Percentiles rank a stretch among this genome's conserved stretches.
Conservation (phyloP, 2,113 vertebrate genomes). For the Rattus rattus region DNA sequence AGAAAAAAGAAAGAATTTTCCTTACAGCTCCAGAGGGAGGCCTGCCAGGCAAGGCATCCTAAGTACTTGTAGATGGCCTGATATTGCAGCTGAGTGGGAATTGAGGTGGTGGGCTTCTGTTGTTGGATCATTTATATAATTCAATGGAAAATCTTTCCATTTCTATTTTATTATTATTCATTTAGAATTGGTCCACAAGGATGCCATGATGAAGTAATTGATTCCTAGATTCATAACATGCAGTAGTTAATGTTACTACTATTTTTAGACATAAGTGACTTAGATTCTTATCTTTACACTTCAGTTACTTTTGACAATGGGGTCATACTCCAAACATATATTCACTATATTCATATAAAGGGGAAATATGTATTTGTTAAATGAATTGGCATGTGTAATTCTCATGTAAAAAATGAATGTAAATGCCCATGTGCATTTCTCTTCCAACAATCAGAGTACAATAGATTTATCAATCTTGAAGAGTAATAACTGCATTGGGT, state of each 20-base stretch:
- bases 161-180: not conserved
- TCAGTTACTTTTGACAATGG: not conserved
- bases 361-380: not conserved
- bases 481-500: not conserved
- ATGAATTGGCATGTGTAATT: not conserved
- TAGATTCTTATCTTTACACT: not conserved
- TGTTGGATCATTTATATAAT: not conserved
- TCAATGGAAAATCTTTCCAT: not conserved
- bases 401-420: not conserved
- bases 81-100: not conserved
- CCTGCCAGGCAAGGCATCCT: not conserved
- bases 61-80: no score
- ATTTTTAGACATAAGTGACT: not conserved
- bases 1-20: not conserved
- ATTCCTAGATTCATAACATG: not conserved
- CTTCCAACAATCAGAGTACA: no score
- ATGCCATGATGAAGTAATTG: not conserved
- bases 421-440: not conserved
- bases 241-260: not conserved
- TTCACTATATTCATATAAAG: constrained; percentile 3
- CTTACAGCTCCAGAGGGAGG: not conserved
- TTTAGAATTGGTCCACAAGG: not conserved
- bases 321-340: not conserved
- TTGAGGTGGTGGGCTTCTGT: not conserved
- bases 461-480: not conserved